Evolutionary conservation across 2,888 invertebrate species (phyloP).

Genomic region (Nebria salina): DNA sequence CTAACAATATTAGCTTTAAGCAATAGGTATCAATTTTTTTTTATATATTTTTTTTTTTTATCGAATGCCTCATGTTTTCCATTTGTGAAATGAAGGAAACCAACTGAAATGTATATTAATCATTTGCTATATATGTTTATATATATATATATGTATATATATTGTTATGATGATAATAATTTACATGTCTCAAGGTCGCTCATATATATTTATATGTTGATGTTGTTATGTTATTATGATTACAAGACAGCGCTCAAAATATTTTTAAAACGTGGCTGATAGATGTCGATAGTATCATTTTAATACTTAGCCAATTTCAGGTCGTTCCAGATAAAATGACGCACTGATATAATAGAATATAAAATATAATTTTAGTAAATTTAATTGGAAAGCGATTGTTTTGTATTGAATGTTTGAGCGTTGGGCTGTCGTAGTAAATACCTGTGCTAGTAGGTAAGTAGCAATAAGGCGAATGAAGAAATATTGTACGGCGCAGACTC

Average conservation of each 20-base stretch:
- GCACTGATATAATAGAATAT: constrained; percentile 22
- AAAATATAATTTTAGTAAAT: constrained; percentile 9
- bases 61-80: too few species aligned
- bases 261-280: constrained; percentile 9
- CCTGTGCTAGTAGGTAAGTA: constrained; percentile 34
- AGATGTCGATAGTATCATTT: constrained; percentile 30
- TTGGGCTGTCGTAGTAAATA: not conserved
- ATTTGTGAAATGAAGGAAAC: too few species aligned
- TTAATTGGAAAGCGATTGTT: constrained; percentile 20
- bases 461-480: constrained; percentile 16
- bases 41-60: too few species aligned
- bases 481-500: constrained; percentile 71
- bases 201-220: not conserved
- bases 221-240: not conserved
- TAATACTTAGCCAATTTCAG: constrained; percentile 38
- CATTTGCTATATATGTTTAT: too few species aligned
- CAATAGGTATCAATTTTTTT: too few species aligned
- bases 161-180: not conserved
- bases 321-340: constrained; percentile 37
- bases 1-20: too few species aligned
- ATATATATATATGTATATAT: not conserved
- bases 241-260: not conserved
- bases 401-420: constrained; percentile 22
- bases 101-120: too few species aligned
- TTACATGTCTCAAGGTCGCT: not conserved